Conservation (phyloP, 30 jellyfish, hydroid and myxozoan genomes). For the Hydractinia echinata region DNA sequence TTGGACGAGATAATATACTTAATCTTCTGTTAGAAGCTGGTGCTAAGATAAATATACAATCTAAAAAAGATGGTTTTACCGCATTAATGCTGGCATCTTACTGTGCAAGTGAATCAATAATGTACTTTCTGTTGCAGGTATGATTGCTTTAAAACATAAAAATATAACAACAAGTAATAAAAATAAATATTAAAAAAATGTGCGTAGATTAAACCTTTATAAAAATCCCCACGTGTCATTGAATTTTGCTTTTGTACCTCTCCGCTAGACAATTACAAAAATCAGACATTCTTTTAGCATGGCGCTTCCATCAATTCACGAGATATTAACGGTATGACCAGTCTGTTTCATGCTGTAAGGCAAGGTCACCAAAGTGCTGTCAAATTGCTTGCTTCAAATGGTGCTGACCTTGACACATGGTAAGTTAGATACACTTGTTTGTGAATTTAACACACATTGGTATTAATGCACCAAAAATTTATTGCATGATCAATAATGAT, state of each 20-base stretch:
- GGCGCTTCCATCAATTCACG: conserved; percentile 73
- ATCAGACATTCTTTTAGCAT: conserved; percentile 45
- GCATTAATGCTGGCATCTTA: conserved; percentile 88
- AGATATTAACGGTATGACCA: conserved; percentile 84
- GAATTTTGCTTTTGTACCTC: background rate
- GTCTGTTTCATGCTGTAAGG: conserved; percentile 91
- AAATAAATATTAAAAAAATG: background rate
- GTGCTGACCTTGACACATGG: conserved; percentile 92
- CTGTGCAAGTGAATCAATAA: conserved; percentile 92
- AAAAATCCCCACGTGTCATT: background rate
- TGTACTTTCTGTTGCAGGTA: conserved; percentile 79
- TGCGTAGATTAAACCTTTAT: background rate
- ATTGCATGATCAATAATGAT: background rate
- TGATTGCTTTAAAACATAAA: background rate
- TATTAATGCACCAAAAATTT: no score
- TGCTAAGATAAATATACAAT: conserved; percentile 43
- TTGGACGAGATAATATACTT: conserved; percentile 78
- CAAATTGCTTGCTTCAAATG: conserved; percentile 57
- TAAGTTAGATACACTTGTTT: no score
- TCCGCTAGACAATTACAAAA: background rate
- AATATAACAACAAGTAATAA: background rate
- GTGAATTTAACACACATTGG: no score
- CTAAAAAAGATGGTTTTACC: conserved; percentile 61
- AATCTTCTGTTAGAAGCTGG: conserved; percentile 73
- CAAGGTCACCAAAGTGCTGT: conserved; percentile 96